Percentiles rank a stretch among this genome's conserved stretches.
Evolutionary conservation across 2,888 invertebrate genomes (phyloP).

Genomic region (Caenorhabditis sp.): DNA sequence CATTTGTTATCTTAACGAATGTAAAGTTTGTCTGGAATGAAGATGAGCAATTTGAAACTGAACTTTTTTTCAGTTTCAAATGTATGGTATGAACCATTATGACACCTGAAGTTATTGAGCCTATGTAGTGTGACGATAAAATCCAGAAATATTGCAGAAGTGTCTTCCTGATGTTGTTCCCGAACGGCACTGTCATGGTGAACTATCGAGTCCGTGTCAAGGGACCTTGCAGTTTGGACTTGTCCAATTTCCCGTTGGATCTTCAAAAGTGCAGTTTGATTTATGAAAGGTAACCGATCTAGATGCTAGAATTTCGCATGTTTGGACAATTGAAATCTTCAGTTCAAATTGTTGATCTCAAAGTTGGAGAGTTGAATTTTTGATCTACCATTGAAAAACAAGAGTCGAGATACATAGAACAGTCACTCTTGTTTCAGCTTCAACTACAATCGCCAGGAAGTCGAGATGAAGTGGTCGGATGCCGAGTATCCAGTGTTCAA

Average conservation of each 20-base stretch:
- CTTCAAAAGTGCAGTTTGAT: conserved; percentile 73
- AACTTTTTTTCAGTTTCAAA: not conserved
- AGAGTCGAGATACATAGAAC: too few relatives aligned
- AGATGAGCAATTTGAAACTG: not conserved
- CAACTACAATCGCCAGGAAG: conserved; percentile 77
- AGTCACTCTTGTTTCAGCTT: too few relatives aligned
- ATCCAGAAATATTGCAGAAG: conserved; percentile 62
- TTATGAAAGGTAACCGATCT: conserved; percentile 72
- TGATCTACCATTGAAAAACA: too few relatives aligned
- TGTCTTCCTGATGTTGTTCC: conserved; percentile 78
- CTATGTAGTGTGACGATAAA: too few relatives aligned
- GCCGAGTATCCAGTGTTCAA: conserved; percentile 67
- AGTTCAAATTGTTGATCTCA: too few relatives aligned
- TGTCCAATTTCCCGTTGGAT: conserved; percentile 75
- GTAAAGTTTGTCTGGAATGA: not conserved
- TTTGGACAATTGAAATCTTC: too few relatives aligned
- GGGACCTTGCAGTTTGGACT: conserved; percentile 75
- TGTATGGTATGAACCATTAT: too few relatives aligned
- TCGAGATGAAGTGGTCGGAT: conserved; percentile 76
- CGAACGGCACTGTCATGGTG: conserved; percentile 78
- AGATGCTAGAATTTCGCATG: too few relatives aligned
- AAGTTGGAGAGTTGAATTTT: too few relatives aligned
- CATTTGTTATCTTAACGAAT: too few relatives aligned
- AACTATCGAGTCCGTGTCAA: conserved; percentile 77
- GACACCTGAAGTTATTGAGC: not conserved